phyloP scores from a whole-genome alignment of 2,797 vertebrate species.

The Potorous gilbertii region DNA sequence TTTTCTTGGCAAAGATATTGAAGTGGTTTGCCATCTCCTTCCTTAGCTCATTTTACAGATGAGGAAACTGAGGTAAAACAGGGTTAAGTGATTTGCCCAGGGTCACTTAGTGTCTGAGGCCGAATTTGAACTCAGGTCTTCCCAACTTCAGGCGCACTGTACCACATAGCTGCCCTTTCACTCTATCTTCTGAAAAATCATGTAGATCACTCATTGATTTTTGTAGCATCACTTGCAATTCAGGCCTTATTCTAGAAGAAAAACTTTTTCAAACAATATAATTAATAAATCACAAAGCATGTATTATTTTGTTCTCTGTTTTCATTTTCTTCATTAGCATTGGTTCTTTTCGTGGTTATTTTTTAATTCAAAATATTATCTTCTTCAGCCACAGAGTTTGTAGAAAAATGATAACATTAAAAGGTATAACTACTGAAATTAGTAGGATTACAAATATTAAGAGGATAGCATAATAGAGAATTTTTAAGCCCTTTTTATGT shows the following conservation, averaged over 20 bases:
- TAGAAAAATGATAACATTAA: conserved; percentile 32
- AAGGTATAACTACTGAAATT: conserved; percentile 28
- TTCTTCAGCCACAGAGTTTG: conserved; percentile 7
- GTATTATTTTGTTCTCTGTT: conserved; percentile 74
- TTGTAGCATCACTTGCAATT: conserved; percentile 69
- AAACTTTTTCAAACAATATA: conserved; percentile 70
- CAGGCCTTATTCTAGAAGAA: conserved; percentile 70
- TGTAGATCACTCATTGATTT: conserved; percentile 33
- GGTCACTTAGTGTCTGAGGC: not conserved
- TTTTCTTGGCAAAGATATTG: not conserved
- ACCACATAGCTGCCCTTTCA: not conserved
- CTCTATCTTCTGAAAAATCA: conserved; percentile 37
- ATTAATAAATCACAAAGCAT: conserved; percentile 64
- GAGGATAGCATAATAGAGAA: not conserved
- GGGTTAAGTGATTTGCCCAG: no score
- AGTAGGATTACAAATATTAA: not conserved
- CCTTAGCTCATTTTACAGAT: not conserved
- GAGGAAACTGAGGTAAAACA: no score
- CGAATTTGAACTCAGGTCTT: not conserved
- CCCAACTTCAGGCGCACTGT: not conserved
- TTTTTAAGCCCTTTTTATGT: not conserved
- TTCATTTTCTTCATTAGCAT: conserved; percentile 65
- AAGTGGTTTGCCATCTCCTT: not conserved
- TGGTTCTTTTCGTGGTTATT: conserved; percentile 49
- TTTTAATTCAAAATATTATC: conserved; percentile 64